Percentiles rank a stretch among this genome's conserved stretches.
These are phyloP conservation scores for Epirrhoe alternata DNA, from an alignment of 2,888 invertebrate species.

Conservation along the genomic window DNA sequence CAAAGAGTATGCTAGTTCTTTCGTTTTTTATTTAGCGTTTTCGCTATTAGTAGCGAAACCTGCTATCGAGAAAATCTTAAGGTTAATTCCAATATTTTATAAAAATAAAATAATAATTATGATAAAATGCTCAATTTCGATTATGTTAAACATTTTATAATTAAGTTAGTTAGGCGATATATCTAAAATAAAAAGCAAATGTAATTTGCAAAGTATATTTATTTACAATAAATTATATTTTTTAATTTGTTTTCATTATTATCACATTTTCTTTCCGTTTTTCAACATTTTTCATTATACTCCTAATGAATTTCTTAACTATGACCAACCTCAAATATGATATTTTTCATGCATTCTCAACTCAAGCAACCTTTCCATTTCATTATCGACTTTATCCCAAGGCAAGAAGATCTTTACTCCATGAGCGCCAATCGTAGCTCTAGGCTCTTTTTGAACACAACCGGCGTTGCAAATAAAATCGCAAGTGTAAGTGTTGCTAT, in stretches of 20 bases:
- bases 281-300: background rate
- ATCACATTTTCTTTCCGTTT: background rate
- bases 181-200: conserved; percentile 32
- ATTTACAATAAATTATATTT: conserved; percentile 34
- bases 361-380: conserved; percentile 16
- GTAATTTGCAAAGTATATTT: conserved; percentile 39
- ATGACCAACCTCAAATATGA: background rate
- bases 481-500: conserved; percentile 60
- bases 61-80: too few relatives aligned
- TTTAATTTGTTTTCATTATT: conserved; percentile 4
- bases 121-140: conserved; percentile 13
- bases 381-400: conserved; percentile 55
- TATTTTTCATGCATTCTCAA: background rate
- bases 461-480: conserved; percentile 68
- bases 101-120: too few relatives aligned
- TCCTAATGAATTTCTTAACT: background rate
- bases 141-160: background rate
- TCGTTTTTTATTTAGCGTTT: too few relatives aligned
- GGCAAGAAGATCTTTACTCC: conserved; percentile 65
- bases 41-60: too few relatives aligned
- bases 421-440: conserved; percentile 48
- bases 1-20: too few relatives aligned
- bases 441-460: conserved; percentile 51
- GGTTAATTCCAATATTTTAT: too few relatives aligned
- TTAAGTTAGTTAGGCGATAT: conserved; percentile 11